Evolutionary conservation across 2,888 invertebrate genomes (phyloP).

Genomic region (Cataglyphis cursor): DNA sequence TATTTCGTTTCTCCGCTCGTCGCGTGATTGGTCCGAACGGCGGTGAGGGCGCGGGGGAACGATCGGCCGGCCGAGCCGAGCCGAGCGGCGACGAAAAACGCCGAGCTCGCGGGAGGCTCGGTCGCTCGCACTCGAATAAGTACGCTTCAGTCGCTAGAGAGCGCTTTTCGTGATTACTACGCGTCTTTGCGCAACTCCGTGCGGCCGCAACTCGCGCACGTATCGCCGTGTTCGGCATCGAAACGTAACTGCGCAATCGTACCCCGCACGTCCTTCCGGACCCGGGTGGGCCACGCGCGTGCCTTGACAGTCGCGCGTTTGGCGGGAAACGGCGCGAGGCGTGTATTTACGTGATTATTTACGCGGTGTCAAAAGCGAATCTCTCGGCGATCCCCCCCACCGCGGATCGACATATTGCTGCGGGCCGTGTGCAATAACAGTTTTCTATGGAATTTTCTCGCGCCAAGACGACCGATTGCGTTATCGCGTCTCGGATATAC

Average conservation of each 20-base stretch:
- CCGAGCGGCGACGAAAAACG: constrained; percentile 41
- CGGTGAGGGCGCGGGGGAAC: constrained; percentile 39
- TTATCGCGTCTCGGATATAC: constrained; percentile 42
- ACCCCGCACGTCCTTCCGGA: constrained; percentile 74
- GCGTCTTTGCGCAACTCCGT: constrained; percentile 76
- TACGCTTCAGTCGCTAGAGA: constrained; percentile 83
- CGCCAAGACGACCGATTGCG: background rate
- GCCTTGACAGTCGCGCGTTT: constrained; percentile 76
- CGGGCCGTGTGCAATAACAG: constrained; percentile 78
- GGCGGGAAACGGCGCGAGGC: constrained; percentile 72
- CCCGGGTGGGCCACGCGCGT: constrained; percentile 73
- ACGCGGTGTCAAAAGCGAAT: constrained; percentile 52
- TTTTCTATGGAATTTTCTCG: constrained; percentile 61
- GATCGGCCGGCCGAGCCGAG: constrained; percentile 64
- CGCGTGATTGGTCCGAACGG: constrained; percentile 46
- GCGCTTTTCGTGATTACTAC: constrained; percentile 80
- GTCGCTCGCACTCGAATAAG: constrained; percentile 73
- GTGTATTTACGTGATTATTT: constrained; percentile 44
- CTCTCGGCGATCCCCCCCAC: constrained; percentile 61
- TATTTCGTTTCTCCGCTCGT: constrained; percentile 75
- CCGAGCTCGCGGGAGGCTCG: constrained; percentile 72
- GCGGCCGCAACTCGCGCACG: constrained; percentile 55
- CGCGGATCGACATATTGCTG: constrained; percentile 72
- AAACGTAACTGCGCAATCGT: constrained; percentile 80
- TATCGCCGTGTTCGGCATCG: constrained; percentile 58